Conservation (phyloP, 2,113 vertebrate species). For the Oxyura jamaicensis region DNA sequence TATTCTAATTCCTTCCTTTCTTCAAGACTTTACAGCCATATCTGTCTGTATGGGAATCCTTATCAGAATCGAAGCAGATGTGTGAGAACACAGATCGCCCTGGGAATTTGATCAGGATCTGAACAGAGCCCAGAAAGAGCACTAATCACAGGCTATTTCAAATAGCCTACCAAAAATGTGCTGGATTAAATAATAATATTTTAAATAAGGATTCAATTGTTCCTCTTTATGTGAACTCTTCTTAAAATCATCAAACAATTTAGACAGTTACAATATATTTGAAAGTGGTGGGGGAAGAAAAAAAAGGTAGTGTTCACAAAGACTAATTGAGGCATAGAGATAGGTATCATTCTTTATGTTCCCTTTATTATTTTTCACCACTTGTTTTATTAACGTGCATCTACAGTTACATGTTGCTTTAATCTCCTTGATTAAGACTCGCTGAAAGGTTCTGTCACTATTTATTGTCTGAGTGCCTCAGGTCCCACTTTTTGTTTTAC, state of each 20-base stretch:
- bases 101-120: constrained; percentile 55
- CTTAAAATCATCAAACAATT: constrained; percentile 38
- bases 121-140: not conserved
- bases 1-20: constrained; percentile 36
- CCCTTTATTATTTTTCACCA: constrained; percentile 80
- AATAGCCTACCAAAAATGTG: not conserved
- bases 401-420: constrained; percentile 84
- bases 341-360: constrained; percentile 67
- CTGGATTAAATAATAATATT: not conserved
- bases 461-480: constrained; percentile 81
- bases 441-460: constrained; percentile 86
- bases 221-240: constrained; percentile 7
- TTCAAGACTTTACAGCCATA: not conserved
- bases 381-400: constrained; percentile 85
- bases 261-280: constrained; percentile 73
- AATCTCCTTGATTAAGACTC: constrained; percentile 89
- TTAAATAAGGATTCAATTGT: constrained; percentile 1
- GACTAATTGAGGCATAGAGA: constrained; percentile 75
- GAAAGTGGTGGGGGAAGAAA: constrained; percentile 76
- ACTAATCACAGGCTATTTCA: not conserved
- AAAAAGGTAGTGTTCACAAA: constrained; percentile 71
- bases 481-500: constrained; percentile 67
- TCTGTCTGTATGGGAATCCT: constrained; percentile 54
- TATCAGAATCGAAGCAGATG: constrained; percentile 61
- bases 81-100: constrained; percentile 35